Percentiles rank a stretch among this genome's conserved stretches.
Evolutionary conservation across 2,113 vertebrate genomes (phyloP).

Genomic region (Cinclus mexicanus): DNA sequence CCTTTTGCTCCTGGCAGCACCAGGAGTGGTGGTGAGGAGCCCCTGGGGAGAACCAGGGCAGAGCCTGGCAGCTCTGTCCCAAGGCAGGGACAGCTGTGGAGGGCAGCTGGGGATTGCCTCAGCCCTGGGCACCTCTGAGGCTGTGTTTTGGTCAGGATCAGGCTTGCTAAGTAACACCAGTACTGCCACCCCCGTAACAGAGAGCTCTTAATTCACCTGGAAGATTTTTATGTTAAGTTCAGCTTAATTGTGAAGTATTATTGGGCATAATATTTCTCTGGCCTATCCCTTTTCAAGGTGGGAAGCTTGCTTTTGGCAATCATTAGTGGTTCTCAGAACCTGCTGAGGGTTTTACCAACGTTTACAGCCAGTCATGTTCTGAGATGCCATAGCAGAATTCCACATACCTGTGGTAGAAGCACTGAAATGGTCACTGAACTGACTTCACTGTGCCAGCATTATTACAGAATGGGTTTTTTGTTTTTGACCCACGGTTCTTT

Average conservation of each 20-base stretch:
- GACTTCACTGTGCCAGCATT: not conserved
- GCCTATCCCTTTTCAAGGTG: not conserved
- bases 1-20: not conserved
- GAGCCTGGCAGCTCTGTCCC: not conserved
- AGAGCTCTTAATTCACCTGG: not conserved
- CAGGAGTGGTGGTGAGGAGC: accelerated
- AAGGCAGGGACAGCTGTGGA: not conserved
- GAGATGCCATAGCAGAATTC: not conserved
- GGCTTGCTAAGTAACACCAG: not conserved
- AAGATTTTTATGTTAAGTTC: accelerated
- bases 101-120: not conserved
- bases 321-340: not conserved
- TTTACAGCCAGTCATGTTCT: not conserved
- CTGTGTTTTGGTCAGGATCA: not conserved
- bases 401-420: not conserved
- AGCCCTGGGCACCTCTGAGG: not conserved
- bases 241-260: not conserved
- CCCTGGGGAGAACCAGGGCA: not conserved
- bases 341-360: accelerated
- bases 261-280: not conserved
- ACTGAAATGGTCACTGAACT: not conserved
- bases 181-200: not conserved
- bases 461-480: not conserved
- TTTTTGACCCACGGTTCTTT: not conserved
- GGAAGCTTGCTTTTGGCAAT: not conserved